Conservation (phyloP, 2,113 vertebrate genomes). For the Vicugna pacos region DNA sequence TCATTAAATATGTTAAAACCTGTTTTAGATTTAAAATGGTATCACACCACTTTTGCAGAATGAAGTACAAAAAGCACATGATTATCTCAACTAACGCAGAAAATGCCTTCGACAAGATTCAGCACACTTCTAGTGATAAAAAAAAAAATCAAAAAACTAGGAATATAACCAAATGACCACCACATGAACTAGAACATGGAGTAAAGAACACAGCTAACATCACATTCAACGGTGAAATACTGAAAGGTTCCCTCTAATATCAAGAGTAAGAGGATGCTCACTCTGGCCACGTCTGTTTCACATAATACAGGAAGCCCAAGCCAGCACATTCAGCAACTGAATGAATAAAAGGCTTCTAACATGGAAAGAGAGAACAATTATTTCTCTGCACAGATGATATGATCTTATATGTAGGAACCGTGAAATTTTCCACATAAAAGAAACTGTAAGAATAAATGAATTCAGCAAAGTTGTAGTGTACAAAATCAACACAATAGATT, state of each 20-base stretch:
- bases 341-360: neutral
- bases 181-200: too few species aligned
- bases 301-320: neutral
- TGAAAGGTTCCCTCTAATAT: neutral
- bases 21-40: too few species aligned
- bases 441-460: neutral
- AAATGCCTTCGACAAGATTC: neutral
- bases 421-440: neutral
- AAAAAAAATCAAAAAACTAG: neutral
- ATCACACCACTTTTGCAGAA: neutral
- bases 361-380: neutral
- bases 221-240: neutral
- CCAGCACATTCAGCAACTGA: neutral
- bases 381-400: neutral
- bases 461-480: neutral
- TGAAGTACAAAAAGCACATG: neutral
- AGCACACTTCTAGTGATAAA: neutral
- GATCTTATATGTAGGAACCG: neutral
- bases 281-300: neutral
- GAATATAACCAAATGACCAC: neutral
- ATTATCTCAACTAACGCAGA: neutral
- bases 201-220: neutral
- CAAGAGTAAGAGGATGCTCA: neutral
- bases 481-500: neutral
- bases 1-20: neutral